Evolutionary conservation across 2,113 vertebrate genomes (phyloP).

Genomic region (Hipposideros armiger): DNA sequence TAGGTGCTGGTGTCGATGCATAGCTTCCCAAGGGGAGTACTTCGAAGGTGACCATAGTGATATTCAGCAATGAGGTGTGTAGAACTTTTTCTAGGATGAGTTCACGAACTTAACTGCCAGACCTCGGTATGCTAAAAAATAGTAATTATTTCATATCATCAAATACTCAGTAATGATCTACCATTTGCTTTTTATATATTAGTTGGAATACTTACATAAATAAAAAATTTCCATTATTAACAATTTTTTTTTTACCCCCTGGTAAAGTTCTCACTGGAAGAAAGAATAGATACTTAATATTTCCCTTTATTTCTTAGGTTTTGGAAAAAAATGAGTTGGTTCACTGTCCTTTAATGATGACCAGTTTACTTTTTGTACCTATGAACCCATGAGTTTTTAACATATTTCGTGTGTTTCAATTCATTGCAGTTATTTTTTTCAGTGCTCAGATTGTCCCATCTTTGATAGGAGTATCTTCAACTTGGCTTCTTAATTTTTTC

Average conservation of each 20-base stretch:
- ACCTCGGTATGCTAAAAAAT: not conserved
- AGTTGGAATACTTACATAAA: not conserved
- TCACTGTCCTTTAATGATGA: not conserved
- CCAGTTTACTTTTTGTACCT: not conserved
- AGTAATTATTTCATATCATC: not conserved
- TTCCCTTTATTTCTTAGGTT: constrained; percentile 7
- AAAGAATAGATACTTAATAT: not conserved
- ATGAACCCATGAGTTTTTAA: not conserved
- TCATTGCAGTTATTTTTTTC: not conserved
- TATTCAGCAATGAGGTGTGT: too few relatives aligned
- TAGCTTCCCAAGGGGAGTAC: too few relatives aligned
- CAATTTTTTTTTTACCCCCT: not conserved
- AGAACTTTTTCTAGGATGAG: too few relatives aligned
- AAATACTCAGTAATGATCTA: not conserved
- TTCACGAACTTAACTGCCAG: too few relatives aligned
- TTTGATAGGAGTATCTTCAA: not conserved
- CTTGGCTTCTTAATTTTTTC: not conserved
- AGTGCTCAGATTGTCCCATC: not conserved
- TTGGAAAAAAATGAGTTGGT: not conserved
- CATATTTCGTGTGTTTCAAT: not conserved
- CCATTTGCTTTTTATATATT: not conserved
- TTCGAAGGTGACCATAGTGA: too few relatives aligned
- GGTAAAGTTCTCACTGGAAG: not conserved
- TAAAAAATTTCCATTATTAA: not conserved
- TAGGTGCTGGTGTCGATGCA: too few relatives aligned